Base-by-base conservation (phyloP, 2,797 vertebrate species). In the Adrianichthys oophorus region DNA sequence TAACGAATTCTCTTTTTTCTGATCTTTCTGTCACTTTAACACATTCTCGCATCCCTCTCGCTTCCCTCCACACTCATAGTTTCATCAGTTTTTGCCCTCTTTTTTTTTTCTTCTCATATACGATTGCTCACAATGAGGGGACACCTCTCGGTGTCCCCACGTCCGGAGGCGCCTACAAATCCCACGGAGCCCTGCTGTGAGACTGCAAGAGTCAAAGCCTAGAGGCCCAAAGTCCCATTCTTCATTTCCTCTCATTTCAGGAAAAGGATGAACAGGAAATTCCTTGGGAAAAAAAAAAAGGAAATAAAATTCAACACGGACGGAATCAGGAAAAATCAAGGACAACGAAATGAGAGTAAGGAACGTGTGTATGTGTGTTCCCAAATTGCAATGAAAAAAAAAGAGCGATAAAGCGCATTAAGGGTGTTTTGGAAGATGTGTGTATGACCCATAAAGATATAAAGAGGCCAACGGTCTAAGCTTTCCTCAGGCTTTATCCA, bases 361-460 rank as follows among this genome's bases (percentile, higher is more conserved):
- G 54, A 53, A 40, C 68, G 58, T 62, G 58, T 68, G 68, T 69
- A 59, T 60, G 64, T 49, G 61, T 59, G 59, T 61, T 63, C 65
- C 57, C 65, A 75, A 53, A 59, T 18, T 40, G 61, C 61, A 62
- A 65, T 41, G 64, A 58, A 65, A 62, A 40, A 63, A 55, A 65
- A 48, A 52, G 63, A 66, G 68, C 84, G 82, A 84, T 85, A 80
- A 81, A 80, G 74, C 48, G 78, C 43, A 86, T 86, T 87, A 87
- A 73, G 82, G 84, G 79, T 85, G 77, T 87, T 87, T 78, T 73
- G 74, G 60, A 79, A 77, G 85, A 85, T 64, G 83, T 85, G 79
- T 37, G 66, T 74, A 57, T 84, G 82, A 88, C 84, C 87, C 85
- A 83, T 83, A 79, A 87, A 87, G 83, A 86, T 74, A 78, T 72